These are phyloP conservation scores for Drosophila sulfurigaster DNA, from an alignment of 1,140 invertebrate genomes.

Conservation along the genomic window DNA sequence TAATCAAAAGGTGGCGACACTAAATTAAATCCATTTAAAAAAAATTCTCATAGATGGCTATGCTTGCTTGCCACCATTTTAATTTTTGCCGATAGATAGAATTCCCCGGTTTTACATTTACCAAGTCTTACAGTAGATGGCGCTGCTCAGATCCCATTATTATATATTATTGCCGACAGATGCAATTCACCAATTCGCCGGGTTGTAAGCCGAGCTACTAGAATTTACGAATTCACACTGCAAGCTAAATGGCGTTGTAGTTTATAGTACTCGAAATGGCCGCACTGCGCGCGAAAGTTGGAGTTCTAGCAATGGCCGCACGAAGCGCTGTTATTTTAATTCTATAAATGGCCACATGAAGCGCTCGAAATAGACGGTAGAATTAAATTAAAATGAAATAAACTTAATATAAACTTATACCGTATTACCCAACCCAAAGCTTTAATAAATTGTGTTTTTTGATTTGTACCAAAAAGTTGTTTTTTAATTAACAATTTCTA, in stretches of 20 bases:
- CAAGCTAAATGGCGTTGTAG: no score
- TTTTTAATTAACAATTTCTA: constrained; percentile 80
- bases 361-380: not conserved
- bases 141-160: no score
- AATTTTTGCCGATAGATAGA: no score
- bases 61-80: no score
- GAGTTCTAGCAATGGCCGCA: not conserved
- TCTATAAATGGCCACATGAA: not conserved
- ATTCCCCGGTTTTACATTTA: not conserved
- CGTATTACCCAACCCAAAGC: no score
- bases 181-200: not conserved
- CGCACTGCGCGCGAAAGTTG: not conserved
- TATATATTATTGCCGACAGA: no score
- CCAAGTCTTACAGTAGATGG: no score
- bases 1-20: not conserved
- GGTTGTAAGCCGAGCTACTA: not conserved
- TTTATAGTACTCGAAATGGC: no score
- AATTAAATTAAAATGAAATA: no score
- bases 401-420: no score
- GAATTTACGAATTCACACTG: not conserved
- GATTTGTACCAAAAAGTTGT: constrained; percentile 69
- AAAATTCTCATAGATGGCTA: not conserved
- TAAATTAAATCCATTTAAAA: not conserved
- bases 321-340: not conserved
- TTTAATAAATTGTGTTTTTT: not conserved